Evolutionary conservation across 2,797 vertebrate genomes (phyloP).

Genomic region (Limnodromus scolopaceus): DNA sequence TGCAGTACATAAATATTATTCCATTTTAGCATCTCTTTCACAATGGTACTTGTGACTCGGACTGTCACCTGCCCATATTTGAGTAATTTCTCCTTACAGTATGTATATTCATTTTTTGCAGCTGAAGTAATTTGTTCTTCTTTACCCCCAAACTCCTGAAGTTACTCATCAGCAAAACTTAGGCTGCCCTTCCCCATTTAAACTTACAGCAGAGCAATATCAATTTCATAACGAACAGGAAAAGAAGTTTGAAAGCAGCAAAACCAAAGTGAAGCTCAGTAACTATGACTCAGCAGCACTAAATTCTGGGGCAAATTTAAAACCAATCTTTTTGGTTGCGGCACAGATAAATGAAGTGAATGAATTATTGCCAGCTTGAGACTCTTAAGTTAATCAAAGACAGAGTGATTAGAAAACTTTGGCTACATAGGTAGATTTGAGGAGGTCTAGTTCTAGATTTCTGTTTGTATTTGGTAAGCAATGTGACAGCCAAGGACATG

Average conservation of each 20-base stretch:
- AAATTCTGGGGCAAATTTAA: not conserved
- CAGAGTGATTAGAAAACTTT: not conserved
- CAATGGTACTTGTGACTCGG: constrained; percentile 14
- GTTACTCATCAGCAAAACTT: not conserved
- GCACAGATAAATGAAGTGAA: not conserved
- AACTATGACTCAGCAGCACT: not conserved
- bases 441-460: not conserved
- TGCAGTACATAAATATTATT: constrained; percentile 58
- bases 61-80: constrained; percentile 36
- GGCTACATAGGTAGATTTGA: not conserved
- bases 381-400: not conserved
- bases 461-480: not conserved
- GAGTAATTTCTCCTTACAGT: constrained; percentile 25
- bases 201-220: not conserved
- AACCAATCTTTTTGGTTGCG: not conserved
- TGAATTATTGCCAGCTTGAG: not conserved
- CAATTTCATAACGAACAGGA: constrained; percentile 3
- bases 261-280: not conserved
- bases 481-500: not conserved
- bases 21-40: constrained; percentile 29
- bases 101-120: not conserved
- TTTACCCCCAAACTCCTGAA: not conserved
- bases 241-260: not conserved
- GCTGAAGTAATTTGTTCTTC: constrained; percentile 19
- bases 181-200: not conserved